Percentiles rank a stretch among this genome's conserved stretches.
Evolutionary conservation across 2,113 vertebrate genomes (phyloP).

Genomic region (Zingel zingel): DNA sequence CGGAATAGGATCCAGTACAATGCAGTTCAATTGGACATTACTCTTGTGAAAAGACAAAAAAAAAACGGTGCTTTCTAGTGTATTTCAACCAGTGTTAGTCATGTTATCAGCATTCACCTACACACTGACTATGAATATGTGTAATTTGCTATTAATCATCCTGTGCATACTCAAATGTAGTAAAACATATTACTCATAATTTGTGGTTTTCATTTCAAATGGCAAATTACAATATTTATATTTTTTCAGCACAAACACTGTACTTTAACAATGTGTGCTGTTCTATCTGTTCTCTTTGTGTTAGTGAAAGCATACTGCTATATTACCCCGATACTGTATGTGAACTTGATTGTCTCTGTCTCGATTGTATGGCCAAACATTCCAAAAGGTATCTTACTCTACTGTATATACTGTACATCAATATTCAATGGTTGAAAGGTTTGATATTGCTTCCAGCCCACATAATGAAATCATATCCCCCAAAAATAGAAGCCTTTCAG

Average conservation of each 20-base stretch:
- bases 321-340: neutral
- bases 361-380: slow-evolving; percentile 1
- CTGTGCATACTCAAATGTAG: neutral
- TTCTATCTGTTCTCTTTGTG: neutral
- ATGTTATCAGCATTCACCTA: neutral
- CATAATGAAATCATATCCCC: neutral
- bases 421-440: neutral
- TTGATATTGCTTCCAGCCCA: neutral
- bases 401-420: neutral
- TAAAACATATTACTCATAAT: neutral
- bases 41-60: neutral
- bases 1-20: neutral
- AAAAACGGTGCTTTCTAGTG: neutral
- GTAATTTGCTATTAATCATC: neutral
- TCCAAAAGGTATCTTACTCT: neutral
- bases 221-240: neutral
- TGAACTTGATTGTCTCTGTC: neutral
- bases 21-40: neutral
- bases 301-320: neutral
- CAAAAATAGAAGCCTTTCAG: neutral
- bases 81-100: neutral
- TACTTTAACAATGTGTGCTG: neutral
- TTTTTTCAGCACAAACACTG: neutral
- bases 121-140: neutral
- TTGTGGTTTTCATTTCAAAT: neutral